A percentile compares a stretch with the other conserved stretches of the same genome.
Evolutionary conservation across 2,113 vertebrate genomes (phyloP).

Genomic region (Vulpes ferrilata): DNA sequence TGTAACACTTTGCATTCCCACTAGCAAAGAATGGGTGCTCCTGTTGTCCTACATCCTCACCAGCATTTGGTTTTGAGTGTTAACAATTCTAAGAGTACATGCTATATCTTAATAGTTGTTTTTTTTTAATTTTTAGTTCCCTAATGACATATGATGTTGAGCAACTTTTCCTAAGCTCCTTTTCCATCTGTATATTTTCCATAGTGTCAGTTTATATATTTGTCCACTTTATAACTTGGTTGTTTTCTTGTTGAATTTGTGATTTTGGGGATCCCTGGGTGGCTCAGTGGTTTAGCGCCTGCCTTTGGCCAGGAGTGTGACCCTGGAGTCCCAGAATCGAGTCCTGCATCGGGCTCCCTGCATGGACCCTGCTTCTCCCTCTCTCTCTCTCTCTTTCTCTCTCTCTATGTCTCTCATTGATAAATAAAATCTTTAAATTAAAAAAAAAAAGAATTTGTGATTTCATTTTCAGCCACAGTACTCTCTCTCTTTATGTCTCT

Average conservation of each 20-base stretch:
- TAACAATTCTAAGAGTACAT: background rate
- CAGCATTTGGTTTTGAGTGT: background rate
- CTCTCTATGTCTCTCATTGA: no score
- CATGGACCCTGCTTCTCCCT: no score
- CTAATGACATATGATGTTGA: background rate
- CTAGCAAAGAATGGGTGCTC: background rate
- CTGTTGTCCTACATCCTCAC: background rate
- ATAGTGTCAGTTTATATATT: background rate
- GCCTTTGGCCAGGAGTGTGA: no score
- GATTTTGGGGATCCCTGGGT: background rate
- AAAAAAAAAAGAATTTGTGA: no score
- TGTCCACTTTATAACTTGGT: background rate
- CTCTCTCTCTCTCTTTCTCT: no score
- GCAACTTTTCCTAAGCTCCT: background rate
- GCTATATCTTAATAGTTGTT: background rate
- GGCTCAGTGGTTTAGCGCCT: no score
- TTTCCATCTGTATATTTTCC: background rate
- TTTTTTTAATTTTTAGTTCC: background rate
- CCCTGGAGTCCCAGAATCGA: no score
- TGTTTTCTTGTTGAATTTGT: background rate
- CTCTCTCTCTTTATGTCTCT: no score
- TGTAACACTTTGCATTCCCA: background rate
- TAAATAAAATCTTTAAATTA: no score
- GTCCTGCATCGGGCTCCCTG: no score
- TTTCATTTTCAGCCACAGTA: background rate